A percentile compares a stretch with the other conserved stretches of the same genome.
Conservation (phyloP, 2,797 vertebrate species). For the Microctenopoma lineatum region DNA sequence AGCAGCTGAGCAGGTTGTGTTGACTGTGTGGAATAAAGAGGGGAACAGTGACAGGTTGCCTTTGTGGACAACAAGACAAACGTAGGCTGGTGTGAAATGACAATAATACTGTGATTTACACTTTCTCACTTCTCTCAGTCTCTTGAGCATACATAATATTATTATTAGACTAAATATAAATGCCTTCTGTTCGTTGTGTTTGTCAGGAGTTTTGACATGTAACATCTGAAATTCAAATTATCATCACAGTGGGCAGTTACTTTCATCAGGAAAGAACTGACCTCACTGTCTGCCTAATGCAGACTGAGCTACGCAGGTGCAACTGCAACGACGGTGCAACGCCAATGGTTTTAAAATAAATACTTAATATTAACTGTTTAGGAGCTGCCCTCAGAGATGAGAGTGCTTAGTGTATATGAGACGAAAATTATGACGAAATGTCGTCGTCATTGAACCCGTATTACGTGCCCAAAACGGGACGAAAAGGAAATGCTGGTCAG, state of each 20-base stretch:
- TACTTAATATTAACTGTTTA: constrained; percentile 16
- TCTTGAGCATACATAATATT: constrained; percentile 42
- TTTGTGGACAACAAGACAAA: constrained; percentile 59
- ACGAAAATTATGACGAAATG: too few relatives aligned
- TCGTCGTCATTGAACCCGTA: too few relatives aligned
- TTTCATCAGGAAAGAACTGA: constrained; percentile 9
- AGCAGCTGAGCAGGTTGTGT: constrained; percentile 41
- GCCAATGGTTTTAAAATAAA: constrained; percentile 12
- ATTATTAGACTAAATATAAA: constrained; percentile 40
- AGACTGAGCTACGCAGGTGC: not conserved
- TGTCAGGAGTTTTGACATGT: constrained; percentile 30
- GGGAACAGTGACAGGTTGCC: constrained; percentile 55
- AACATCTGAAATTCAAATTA: constrained; percentile 41
- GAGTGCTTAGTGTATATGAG: not conserved
- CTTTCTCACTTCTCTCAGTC: constrained; percentile 51
- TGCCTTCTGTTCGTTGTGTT: constrained; percentile 16
- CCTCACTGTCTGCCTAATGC: constrained; percentile 4
- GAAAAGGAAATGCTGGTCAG: too few relatives aligned
- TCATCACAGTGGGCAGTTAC: not conserved
- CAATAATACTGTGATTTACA: constrained; percentile 67
- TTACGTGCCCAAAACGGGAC: too few relatives aligned
- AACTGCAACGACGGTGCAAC: constrained; percentile 15
- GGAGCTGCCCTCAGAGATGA: constrained; percentile 7
- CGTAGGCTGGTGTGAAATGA: constrained; percentile 73
- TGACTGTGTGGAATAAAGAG: constrained; percentile 50